Base-by-base conservation (phyloP, 92 coral and sea anemone genomes). In the Paragorgia papillata region DNA sequence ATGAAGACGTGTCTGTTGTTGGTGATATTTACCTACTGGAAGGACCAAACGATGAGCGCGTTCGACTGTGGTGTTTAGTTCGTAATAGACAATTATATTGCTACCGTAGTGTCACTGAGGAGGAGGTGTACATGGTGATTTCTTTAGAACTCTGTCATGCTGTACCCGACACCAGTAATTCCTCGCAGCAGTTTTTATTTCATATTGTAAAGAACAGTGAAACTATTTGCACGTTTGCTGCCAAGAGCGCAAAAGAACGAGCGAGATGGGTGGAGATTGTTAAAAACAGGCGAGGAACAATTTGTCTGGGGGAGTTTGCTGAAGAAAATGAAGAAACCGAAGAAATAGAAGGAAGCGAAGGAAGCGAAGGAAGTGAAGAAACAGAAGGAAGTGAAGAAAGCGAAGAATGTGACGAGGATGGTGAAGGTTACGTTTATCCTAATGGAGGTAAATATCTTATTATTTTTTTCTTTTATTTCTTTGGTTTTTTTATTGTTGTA, bases 261-360 rank as follows among this genome's bases (percentile, higher is more conserved):
- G 97, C 89, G 34, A 85, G 90, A 29, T 93, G 97, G 97, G 89
- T 84, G 43, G 91, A 88, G 7, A 92, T 96, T 19, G 74, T 93
- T 18, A 68, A 88, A n/a, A 79, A 80, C 34, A 96, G 88, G 80
- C 91, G 94, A 33, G 97, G 97, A 9, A 88, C 85, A 59, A 88
- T 93, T 37, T 80, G 76, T 74, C 84, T 90, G 7, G 86, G 90
- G 13, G 69, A 73, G 32, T 71, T 89, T 32, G 85, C 85, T 17
- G 90, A 74, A 2, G 97, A 92, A 62, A 86, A 25, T 54, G 65
- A 60, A 8, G 28, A 79, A 9, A 79, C 57, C 46, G 83, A 78
- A 30, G 83, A 76, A 20, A 63, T 62, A 9, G 82, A 32, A n/a
- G 68, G n/a, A n/a, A n/a, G n/a, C n/a, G n/a, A n/a, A n/a, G n/a